These are phyloP conservation scores for Hormiphora californensis DNA, from an alignment of 37 sponge, comb jelly and placozoan genomes.

Conservation along the genomic window DNA sequence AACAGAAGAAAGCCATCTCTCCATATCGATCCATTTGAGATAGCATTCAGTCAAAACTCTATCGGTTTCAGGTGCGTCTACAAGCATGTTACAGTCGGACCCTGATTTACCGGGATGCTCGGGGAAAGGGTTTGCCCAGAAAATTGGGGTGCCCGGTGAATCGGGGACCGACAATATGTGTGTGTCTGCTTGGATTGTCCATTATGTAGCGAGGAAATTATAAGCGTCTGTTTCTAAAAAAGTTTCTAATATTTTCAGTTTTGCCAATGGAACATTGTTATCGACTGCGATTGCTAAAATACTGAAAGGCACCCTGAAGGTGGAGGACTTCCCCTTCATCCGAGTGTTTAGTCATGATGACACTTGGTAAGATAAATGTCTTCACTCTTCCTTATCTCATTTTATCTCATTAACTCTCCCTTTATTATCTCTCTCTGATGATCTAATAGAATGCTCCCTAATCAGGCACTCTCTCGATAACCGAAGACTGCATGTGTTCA, in stretches of 20 bases:
- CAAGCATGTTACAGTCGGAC: no score
- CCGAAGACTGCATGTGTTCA: conserved; percentile 31
- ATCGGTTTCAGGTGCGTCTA: neutral
- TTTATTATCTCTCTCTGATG: no score
- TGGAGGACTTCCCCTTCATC: conserved; percentile 6
- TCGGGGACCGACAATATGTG: no score
- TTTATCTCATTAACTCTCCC: neutral
- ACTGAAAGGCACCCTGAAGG: neutral
- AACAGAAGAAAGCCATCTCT: neutral
- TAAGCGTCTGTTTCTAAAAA: no score
- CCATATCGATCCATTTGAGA: neutral
- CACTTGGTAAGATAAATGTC: conserved; percentile 1
- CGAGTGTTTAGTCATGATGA: neutral
- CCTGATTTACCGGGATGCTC: no score
- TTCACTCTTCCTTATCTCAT: neutral
- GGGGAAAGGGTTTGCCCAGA: no score
- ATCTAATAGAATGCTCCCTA: neutral
- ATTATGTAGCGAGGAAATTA: no score
- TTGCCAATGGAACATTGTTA: conserved; percentile 13
- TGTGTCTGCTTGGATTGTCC: no score
- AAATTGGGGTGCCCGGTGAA: no score
- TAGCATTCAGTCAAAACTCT: conserved; percentile 22
- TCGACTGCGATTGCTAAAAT: conserved; percentile 45
- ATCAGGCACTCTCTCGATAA: conserved; percentile 44
- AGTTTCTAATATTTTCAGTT: no score